Base-by-base conservation (phyloP, 2,888 invertebrate genomes). In the Tetrapedia diversipes region DNA sequence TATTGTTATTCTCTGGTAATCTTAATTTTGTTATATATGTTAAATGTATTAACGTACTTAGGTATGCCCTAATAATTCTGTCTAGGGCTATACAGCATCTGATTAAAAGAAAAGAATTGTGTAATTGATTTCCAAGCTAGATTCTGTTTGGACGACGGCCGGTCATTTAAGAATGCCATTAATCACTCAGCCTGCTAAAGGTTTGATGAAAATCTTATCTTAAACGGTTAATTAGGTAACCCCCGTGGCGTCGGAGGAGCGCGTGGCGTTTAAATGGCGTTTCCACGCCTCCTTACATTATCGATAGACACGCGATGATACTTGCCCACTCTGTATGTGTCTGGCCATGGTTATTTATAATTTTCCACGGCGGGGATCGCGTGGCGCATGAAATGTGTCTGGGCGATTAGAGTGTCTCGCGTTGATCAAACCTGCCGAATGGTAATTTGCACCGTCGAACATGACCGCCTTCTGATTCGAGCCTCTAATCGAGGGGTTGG, bases 171-270 rank as follows among this genome's bases (percentile, higher is more conserved):
- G 69, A 64, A 59, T 37, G 70, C 68, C 72, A 80, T 83, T 83
- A 83, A 78, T 83, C 80, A 80, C 76, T 22, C 51, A 37, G 61
- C 45, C 27, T 64, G 78, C 74, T 68, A 74, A 80, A 75, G 79
- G 76, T 79, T 79, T 67, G 85, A 83, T 81, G 83, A 79, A 78
- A 84, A 85, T 84, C 85, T 84, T 84, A 84, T 84, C 86, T 86
- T 86, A 85, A 85, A 83, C 83, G 82, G 77, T 79, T 82, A 85
- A 85, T 85, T 85, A 85, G 83, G 67, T 60, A 75, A 68, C 77
- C 63, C 56, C 47, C 54, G 51, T 47, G 64, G 59, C 56, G 76
- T 72, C 14, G 27, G 66, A 80, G 64, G 76, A 47, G 27, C 49
- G 19, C 49, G 71, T 72, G 75, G 82, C n/a, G 73, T 77, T 68